Percentiles rank a stretch among this genome's conserved stretches.
Evolutionary conservation across 2,797 vertebrate genomes (phyloP).

Genomic region (Argentina silus): DNA sequence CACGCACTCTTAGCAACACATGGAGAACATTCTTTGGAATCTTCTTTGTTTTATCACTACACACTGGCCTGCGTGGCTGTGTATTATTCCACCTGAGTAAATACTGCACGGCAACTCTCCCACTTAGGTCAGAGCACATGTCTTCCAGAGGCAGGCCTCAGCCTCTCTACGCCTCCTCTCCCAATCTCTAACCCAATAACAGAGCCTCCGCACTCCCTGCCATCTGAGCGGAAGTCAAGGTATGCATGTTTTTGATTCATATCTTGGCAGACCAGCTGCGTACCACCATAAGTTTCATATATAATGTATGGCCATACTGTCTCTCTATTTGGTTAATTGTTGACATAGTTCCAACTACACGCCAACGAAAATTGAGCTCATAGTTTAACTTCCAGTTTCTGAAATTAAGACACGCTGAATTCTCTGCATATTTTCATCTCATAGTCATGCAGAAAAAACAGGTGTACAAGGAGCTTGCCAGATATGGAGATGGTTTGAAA

Average conservation of each 20-base stretch:
- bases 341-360: slow-evolving; percentile 50
- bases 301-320: slow-evolving; percentile 29
- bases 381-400: slow-evolving; percentile 65
- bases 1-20: slow-evolving; percentile 71
- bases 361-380: slow-evolving; percentile 56
- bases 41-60: slow-evolving; percentile 87
- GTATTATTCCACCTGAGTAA: slow-evolving; percentile 96
- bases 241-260: slow-evolving; percentile 65
- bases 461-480: slow-evolving; percentile 67
- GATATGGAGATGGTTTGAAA: slow-evolving; percentile 53
- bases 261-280: slow-evolving; percentile 72
- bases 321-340: slow-evolving; percentile 20
- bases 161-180: slow-evolving; percentile 44
- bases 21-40: slow-evolving; percentile 87
- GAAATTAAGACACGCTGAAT: slow-evolving; percentile 72
- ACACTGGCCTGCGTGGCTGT: slow-evolving; percentile 78
- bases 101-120: slow-evolving; percentile 84
- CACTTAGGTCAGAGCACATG: slow-evolving; percentile 69
- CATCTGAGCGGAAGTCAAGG: slow-evolving; percentile 60
- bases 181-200: slow-evolving; percentile 51
- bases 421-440: slow-evolving; percentile 80
- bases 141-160: slow-evolving; percentile 56
- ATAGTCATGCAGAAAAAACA: slow-evolving; percentile 79
- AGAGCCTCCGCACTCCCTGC: slow-evolving; percentile 40
- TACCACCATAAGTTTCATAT: slow-evolving; percentile 56